Evolutionary conservation across 2,888 invertebrate genomes (phyloP).

Genomic region (Sthenelais limicola): DNA sequence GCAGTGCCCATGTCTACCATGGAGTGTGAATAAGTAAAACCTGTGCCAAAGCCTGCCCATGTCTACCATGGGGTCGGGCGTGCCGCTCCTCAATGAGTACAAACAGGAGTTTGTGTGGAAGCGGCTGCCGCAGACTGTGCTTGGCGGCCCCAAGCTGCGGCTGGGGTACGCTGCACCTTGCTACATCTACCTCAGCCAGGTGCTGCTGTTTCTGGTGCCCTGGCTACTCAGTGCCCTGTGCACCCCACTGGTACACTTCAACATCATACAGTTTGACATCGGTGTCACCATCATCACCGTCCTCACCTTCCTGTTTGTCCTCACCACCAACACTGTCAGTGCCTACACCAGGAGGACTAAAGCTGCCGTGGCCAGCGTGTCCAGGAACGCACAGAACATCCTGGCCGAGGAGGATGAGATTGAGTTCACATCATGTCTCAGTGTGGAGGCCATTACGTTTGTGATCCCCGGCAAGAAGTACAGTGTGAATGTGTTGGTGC

Average conservation of each 20-base stretch:
- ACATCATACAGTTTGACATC: conserved; percentile 40
- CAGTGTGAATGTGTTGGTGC: conserved; percentile 62
- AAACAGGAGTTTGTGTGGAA: conserved; percentile 68
- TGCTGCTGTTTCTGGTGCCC: conserved; percentile 64
- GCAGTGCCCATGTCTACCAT: too few species aligned
- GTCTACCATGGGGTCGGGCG: conserved; percentile 52
- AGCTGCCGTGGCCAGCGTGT: conserved; percentile 33
- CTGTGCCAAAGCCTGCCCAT: too few species aligned
- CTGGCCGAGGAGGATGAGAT: conserved; percentile 59
- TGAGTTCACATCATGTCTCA: conserved; percentile 66
- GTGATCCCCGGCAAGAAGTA: conserved; percentile 65
- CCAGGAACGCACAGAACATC: conserved; percentile 17
- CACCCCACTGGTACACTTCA: conserved; percentile 62
- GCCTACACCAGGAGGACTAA: conserved; percentile 56
- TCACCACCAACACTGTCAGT: conserved; percentile 60
- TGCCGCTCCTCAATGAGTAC: conserved; percentile 69
- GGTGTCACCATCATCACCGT: conserved; percentile 59
- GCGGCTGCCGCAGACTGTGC: conserved; percentile 68
- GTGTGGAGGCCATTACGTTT: conserved; percentile 66
- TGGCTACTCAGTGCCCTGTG: conserved; percentile 65
- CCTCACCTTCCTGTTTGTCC: conserved; percentile 59
- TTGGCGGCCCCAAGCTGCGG: conserved; percentile 67
- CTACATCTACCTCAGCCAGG: conserved; percentile 66
- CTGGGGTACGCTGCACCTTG: conserved; percentile 66
- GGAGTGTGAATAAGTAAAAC: too few species aligned